Conservation (phyloP, 2,113 vertebrate genomes). For the Oreotrochilus melanogaster region DNA sequence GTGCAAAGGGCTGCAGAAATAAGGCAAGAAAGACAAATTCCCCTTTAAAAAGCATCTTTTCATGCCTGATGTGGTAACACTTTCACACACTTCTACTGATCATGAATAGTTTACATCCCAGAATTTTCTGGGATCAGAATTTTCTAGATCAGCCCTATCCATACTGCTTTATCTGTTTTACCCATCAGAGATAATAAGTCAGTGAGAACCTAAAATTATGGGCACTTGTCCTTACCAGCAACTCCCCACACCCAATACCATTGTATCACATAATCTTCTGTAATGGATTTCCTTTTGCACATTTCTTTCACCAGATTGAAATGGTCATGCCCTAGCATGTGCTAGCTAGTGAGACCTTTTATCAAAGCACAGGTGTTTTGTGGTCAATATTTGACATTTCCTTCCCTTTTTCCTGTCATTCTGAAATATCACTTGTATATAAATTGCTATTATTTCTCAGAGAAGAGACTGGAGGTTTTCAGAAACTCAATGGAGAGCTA, state of each 20-base stretch:
- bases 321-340: neutral
- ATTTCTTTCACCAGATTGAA: neutral
- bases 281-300: neutral
- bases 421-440: neutral
- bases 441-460: neutral
- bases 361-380: neutral
- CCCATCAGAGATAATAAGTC: neutral
- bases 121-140: neutral
- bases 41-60: neutral
- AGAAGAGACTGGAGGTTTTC: neutral
- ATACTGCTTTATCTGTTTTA: neutral
- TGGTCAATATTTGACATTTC: neutral
- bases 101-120: neutral
- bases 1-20: neutral
- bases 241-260: neutral
- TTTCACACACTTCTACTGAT: neutral
- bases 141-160: neutral
- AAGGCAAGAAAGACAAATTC: neutral
- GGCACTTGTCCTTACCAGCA: neutral
- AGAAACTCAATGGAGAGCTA: neutral
- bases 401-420: neutral
- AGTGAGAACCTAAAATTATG: neutral
- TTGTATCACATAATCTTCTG: neutral
- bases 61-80: neutral
- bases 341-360: neutral